These are phyloP conservation scores for Willisornis vidua DNA, from an alignment of 2,113 vertebrate genomes.

Conservation along the genomic window DNA sequence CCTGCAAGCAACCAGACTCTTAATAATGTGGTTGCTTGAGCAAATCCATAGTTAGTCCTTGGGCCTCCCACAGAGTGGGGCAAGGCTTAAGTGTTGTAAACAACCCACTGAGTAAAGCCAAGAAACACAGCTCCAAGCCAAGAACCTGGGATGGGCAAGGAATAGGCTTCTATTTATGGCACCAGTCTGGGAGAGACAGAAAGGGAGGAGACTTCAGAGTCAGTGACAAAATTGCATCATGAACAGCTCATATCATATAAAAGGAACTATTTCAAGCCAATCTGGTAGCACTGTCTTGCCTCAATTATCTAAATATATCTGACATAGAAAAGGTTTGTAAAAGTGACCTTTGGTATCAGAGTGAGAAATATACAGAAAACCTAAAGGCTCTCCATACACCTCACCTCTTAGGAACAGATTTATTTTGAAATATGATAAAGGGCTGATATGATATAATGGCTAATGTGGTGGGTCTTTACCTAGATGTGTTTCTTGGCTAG, in stretches of 20 bases:
- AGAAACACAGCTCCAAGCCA: conserved; percentile 38
- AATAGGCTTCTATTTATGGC: conserved; percentile 46
- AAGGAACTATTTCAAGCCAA: not conserved
- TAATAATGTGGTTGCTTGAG: conserved; percentile 10
- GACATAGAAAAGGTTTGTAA: not conserved
- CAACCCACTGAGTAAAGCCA: conserved; percentile 19
- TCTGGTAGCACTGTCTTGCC: not conserved
- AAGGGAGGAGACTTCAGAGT: not conserved
- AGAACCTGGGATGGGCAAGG: conserved; percentile 13
- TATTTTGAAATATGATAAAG: not conserved
- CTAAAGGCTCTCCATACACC: not conserved
- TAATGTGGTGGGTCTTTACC: not conserved
- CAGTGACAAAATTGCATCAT: conserved; percentile 5
- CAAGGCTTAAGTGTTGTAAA: conserved; percentile 32
- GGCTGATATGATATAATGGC: not conserved
- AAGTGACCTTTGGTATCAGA: not conserved
- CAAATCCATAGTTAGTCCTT: not conserved
- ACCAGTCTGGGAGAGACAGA: conserved; percentile 11
- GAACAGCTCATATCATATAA: not conserved
- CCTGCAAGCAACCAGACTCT: conserved; percentile 19
- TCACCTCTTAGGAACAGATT: not conserved
- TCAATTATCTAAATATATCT: not conserved
- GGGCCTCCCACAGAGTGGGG: conserved; percentile 49
- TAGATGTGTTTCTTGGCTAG: not conserved
- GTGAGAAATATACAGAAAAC: not conserved